Base-by-base conservation (phyloP, 2,113 vertebrate genomes). In the Crotalus helleri region DNA sequence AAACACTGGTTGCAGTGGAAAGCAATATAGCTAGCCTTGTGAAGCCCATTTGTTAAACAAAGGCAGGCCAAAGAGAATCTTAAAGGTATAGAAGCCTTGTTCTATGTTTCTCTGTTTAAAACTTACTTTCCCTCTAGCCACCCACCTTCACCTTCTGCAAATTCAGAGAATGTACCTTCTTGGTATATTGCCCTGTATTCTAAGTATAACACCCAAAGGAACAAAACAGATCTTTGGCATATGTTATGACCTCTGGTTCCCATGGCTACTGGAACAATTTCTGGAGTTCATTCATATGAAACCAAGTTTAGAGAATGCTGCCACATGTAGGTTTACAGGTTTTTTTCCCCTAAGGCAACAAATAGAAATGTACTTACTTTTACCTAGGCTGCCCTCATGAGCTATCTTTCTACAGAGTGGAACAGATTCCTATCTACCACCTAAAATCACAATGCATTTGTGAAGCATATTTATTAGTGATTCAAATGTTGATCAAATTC, bases 221-320 rank as follows among this genome's bases (percentile, higher is more conserved):
- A 81, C 74, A 81, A 44, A 81, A 44, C 33, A 81, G 33, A 33
- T 33, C 74, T 81, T 17, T 44, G 33, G 17, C 74, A 81, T 81
- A 17, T 17, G n/a, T 59, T 6, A n/a, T 88, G 21, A 55, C 39
- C n/a, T 54, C 86, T 92, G n/a, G 91, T 92, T 92, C 86, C 86
- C 59, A 92, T 88, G 49, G 58, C 87, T 88, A 92, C 59, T 88
- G 59, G 58, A 92, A 51, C 49, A 51, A 69, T 88, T 88, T 61
- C 59, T 61, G 69, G 58, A 88, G 58, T 88, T 54, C 49, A 46
- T 88, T 55, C 39, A 17, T 74, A n/a, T 54, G 17, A 64, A 64
- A 33, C 46, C 91, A 69, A 87, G 59, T 54, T 33, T 59, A 26
- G 12, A 88, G 21, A 69, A 39, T 92, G 11, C 39, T 69, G 86